Conservation (phyloP, 2,797 vertebrate genomes). For the Rhincodon typus region DNA sequence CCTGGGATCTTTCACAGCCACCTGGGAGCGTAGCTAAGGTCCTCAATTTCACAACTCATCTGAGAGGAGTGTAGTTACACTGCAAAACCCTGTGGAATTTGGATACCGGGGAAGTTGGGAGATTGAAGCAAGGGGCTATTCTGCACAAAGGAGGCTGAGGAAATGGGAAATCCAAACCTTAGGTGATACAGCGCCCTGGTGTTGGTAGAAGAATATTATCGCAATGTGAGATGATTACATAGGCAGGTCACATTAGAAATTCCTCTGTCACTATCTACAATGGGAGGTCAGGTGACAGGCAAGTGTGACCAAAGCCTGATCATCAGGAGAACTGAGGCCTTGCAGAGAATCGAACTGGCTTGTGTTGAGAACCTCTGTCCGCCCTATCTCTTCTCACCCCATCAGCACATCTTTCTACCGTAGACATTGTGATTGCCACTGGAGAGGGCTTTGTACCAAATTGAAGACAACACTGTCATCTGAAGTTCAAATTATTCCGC, state of each 20-base stretch:
- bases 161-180: neutral
- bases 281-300: neutral
- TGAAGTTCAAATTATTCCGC: too few relatives aligned
- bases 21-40: neutral
- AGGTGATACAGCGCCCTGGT: too few relatives aligned
- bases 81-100: neutral
- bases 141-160: neutral
- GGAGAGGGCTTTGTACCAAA: neutral
- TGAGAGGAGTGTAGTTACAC: neutral
- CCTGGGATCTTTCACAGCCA: neutral
- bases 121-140: neutral
- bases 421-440: neutral
- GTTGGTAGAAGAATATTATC: neutral
- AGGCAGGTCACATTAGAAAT: neutral
- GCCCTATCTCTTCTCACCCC: neutral
- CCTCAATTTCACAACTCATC: neutral
- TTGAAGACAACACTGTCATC: neutral
- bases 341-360: neutral
- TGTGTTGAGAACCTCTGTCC: neutral
- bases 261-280: neutral
- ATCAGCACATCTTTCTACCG: neutral
- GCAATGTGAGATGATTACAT: neutral
- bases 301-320: neutral
- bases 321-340: neutral
- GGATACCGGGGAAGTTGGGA: neutral